phyloP scores from a whole-genome alignment of 2,888 invertebrate species.

The Arenicola marina region DNA sequence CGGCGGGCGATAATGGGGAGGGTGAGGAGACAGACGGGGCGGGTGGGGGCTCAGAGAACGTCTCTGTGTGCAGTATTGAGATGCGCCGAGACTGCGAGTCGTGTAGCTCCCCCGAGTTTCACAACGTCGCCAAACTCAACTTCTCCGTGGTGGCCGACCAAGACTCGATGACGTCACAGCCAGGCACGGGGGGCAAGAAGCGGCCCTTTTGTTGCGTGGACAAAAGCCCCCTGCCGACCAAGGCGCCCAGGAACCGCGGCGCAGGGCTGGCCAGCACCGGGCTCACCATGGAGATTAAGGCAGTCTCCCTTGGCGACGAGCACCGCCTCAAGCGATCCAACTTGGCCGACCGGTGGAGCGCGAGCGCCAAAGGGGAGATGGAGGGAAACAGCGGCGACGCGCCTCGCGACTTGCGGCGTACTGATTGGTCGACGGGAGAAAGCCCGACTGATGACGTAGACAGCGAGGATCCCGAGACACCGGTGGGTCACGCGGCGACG shows the following conservation, averaged over 20 bases:
- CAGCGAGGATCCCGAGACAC: no score
- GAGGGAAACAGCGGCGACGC: no score
- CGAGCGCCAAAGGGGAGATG: no score
- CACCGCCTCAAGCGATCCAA: slow-evolving; percentile 29
- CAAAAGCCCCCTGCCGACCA: slow-evolving; percentile 12
- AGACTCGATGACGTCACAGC: slow-evolving; percentile 1
- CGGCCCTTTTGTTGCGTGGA: slow-evolving; percentile 22
- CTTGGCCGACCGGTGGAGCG: no score
- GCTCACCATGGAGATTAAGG: slow-evolving; percentile 25
- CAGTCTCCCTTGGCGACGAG: slow-evolving; percentile 35
- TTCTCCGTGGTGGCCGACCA: no score
- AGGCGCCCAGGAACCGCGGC: not conserved
- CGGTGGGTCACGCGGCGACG: no score
- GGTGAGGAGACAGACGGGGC: no score
- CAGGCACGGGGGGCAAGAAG: slow-evolving; percentile 5
- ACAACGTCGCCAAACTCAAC: not conserved
- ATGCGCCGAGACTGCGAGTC: slow-evolving; percentile 8
- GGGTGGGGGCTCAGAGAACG: not conserved
- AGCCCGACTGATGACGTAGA: no score
- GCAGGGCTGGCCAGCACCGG: slow-evolving; percentile 21
- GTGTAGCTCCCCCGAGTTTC: not conserved
- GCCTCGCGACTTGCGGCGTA: no score
- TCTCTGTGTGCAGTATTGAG: slow-evolving; percentile 3
- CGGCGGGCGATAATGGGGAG: no score
- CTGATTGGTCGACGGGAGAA: no score